Evolutionary conservation across 1,140 invertebrate genomes (phyloP).

Genomic region (Aleiodes sp.): DNA sequence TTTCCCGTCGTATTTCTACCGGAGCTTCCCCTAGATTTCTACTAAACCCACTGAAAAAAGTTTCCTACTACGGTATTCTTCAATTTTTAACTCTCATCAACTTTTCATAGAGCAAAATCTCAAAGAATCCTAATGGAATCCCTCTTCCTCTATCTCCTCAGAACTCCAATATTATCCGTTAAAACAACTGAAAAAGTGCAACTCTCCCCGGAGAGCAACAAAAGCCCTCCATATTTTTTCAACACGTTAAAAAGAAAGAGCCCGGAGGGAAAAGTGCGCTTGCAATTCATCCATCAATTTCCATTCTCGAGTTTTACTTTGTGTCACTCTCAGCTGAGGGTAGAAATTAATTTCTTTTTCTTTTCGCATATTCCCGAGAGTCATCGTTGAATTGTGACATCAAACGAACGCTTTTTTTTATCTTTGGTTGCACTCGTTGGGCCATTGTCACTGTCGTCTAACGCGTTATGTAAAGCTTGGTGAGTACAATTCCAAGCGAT

Average conservation of each 20-base stretch:
- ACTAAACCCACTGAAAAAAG: no score
- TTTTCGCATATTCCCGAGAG: not conserved
- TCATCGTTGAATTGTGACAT: slow-evolving; percentile 42
- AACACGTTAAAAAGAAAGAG: not conserved
- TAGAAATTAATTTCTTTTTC: slow-evolving; percentile 42
- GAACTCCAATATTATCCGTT: not conserved
- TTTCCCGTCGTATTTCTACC: no score
- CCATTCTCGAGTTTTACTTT: not conserved
- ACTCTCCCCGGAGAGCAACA: not conserved
- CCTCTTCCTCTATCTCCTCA: no score
- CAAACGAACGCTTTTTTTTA: slow-evolving; percentile 48
- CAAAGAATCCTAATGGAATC: no score
- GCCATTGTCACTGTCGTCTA: slow-evolving; percentile 45
- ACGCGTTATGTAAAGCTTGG: slow-evolving; percentile 50
- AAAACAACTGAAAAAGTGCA: not conserved
- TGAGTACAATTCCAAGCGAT: not conserved
- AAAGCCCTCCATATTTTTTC: not conserved
- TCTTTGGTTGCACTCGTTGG: slow-evolving; percentile 37
- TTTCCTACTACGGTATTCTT: no score
- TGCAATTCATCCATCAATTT: not conserved
- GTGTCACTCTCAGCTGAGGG: slow-evolving; percentile 20
- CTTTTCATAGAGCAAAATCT: no score
- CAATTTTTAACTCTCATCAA: no score
- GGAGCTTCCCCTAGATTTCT: no score
- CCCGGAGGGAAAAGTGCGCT: no score